phyloP scores from a whole-genome alignment of 1,140 invertebrate genomes.

The Drosophila murphyi region DNA sequence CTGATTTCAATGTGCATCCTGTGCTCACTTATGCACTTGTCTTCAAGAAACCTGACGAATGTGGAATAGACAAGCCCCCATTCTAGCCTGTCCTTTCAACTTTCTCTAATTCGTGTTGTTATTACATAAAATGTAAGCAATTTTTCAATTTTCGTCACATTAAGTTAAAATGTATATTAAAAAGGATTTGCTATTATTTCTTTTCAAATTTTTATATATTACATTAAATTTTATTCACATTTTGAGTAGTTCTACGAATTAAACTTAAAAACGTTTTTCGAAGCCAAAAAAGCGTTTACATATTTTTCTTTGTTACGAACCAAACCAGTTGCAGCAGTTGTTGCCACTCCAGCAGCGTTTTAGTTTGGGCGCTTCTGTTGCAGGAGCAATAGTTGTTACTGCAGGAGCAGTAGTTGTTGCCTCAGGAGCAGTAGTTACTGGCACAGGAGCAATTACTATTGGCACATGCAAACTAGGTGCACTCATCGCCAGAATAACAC shows the following conservation, averaged over 20 bases:
- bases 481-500: too few relatives aligned
- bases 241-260: too few relatives aligned
- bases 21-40: conserved; percentile 65
- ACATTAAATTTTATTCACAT: too few relatives aligned
- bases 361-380: background rate
- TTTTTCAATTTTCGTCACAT: too few relatives aligned
- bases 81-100: conserved; percentile 8
- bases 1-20: conserved; percentile 56
- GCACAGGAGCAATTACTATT: background rate
- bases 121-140: too few relatives aligned
- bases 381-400: background rate
- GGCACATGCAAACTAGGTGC: too few relatives aligned
- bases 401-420: background rate
- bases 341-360: conserved; percentile 33
- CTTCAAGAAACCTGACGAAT: conserved; percentile 69
- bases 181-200: too few relatives aligned
- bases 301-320: background rate
- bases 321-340: conserved; percentile 20
- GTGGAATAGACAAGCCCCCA: conserved; percentile 61
- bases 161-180: too few relatives aligned
- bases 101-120: too few relatives aligned
- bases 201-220: too few relatives aligned
- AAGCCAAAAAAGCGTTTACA: conserved; percentile 22
- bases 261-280: too few relatives aligned
- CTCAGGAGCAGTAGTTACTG: too few relatives aligned